Percentiles rank a stretch among this genome's conserved stretches.
phyloP scores from a whole-genome alignment of 1,140 invertebrate species.

The Drosophila azteca region DNA sequence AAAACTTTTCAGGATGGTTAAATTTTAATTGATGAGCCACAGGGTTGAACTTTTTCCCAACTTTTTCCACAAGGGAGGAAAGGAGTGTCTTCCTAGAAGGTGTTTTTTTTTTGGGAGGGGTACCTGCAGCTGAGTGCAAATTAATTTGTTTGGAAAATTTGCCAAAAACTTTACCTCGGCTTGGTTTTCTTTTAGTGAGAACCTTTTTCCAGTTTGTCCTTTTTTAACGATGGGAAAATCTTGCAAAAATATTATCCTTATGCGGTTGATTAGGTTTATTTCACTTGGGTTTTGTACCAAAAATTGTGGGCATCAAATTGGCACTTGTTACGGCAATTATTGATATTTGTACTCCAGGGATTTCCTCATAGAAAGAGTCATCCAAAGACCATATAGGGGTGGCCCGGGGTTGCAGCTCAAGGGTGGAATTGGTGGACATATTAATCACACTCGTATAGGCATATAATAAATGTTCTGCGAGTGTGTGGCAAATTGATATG shows the following conservation, averaged over 20 bases:
- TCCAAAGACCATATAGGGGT: constrained; percentile 7
- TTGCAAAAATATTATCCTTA: constrained; percentile 10
- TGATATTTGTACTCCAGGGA: constrained; percentile 63
- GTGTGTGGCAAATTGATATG: constrained; percentile 77
- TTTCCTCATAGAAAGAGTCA: constrained; percentile 18
- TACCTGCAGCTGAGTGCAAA: constrained; percentile 70
- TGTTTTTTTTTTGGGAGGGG: neutral
- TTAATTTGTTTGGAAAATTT: constrained; percentile 81
- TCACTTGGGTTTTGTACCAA: constrained; percentile 30
- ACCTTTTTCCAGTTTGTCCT: constrained; percentile 26
- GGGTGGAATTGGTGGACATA: constrained; percentile 32
- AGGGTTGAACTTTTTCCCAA: constrained; percentile 76
- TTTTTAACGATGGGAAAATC: constrained; percentile 65
- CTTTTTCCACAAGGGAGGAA: constrained; percentile 43
- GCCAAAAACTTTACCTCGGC: constrained; percentile 41
- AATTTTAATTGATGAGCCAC: constrained; percentile 79
- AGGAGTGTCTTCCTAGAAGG: neutral
- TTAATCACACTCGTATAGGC: constrained; percentile 70
- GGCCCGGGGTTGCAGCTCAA: neutral
- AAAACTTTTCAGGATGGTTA: constrained; percentile 48
- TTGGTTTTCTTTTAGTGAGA: constrained; percentile 9
- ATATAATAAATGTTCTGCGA: constrained; percentile 73
- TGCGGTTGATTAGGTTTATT: constrained; percentile 43
- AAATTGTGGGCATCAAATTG: constrained; percentile 52
- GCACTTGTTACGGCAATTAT: constrained; percentile 77